Conservation (phyloP, 2,797 vertebrate genomes). For the Erethizon dorsatum region DNA sequence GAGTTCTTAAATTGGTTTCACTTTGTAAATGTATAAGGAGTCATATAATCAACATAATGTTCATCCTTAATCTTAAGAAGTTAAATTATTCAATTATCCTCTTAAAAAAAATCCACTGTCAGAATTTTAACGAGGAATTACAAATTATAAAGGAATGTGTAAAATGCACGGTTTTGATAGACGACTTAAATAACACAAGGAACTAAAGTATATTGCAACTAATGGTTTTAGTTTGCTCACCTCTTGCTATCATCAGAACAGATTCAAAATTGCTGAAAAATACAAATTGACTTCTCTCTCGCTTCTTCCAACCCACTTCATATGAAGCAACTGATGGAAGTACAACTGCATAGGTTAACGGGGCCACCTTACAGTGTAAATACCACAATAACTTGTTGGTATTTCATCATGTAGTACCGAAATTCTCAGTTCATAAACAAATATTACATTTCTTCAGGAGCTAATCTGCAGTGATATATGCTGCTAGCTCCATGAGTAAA, state of each 20-base stretch:
- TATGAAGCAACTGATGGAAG: not conserved
- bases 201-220: not conserved
- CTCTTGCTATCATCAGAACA: not conserved
- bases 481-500: not conserved
- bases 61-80: constrained; percentile 43
- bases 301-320: not conserved
- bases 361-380: not conserved
- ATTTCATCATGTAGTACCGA: not conserved
- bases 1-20: constrained; percentile 14
- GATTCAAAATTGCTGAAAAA: not conserved
- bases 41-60: constrained; percentile 51
- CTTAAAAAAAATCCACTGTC: not conserved
- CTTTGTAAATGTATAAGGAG: constrained; percentile 11
- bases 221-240: not conserved
- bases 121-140: constrained; percentile 49
- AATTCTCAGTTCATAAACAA: constrained; percentile 43
- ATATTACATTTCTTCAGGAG: not conserved
- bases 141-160: constrained; percentile 36
- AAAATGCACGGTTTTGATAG: not conserved
- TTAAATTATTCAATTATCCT: constrained; percentile 59
- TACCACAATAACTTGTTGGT: not conserved
- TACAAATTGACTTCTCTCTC: not conserved
- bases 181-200: constrained; percentile 14
- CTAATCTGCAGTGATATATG: not conserved
- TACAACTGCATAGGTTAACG: not conserved